These are phyloP conservation scores for Drosophila tani DNA, from an alignment of 1,140 invertebrate genomes.

Conservation along the genomic window DNA sequence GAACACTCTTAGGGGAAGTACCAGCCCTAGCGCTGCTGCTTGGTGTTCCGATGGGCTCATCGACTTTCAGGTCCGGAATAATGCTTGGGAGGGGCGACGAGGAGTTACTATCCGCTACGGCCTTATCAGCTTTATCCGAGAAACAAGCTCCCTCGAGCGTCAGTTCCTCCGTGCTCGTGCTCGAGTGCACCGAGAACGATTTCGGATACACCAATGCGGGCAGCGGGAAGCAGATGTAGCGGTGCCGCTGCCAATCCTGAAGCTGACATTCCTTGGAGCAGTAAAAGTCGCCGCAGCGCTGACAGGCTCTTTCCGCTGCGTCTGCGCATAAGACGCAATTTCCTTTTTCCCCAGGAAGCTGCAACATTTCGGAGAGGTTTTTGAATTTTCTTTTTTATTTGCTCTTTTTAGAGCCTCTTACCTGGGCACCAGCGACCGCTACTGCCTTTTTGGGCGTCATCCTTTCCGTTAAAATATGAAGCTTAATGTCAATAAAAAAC, in stretches of 20 bases:
- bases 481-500: background rate
- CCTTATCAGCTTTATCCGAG: background rate
- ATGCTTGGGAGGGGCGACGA: too few species aligned
- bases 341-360: conserved; percentile 24
- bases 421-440: background rate
- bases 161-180: background rate
- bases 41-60: background rate
- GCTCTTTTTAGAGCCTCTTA: background rate
- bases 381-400: too few species aligned
- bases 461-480: background rate
- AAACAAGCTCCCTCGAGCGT: background rate
- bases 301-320: conserved; percentile 37
- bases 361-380: background rate
- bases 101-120: background rate
- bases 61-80: background rate
- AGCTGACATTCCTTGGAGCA: conserved; percentile 60
- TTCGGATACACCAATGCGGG: conserved; percentile 53
- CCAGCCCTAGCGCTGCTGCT: background rate
- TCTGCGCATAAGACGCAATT: conserved; percentile 46
- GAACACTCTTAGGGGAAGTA: background rate
- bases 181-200: conserved; percentile 24
- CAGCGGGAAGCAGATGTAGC: conserved; percentile 65
- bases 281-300: conserved; percentile 70
- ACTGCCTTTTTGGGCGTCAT: conserved; percentile 7
- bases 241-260: conserved; percentile 59